A percentile compares a stretch with the other conserved stretches of the same genome.
Evolutionary conservation across 2,113 vertebrate genomes (phyloP).

Genomic region (Drymodes brunneopygia): DNA sequence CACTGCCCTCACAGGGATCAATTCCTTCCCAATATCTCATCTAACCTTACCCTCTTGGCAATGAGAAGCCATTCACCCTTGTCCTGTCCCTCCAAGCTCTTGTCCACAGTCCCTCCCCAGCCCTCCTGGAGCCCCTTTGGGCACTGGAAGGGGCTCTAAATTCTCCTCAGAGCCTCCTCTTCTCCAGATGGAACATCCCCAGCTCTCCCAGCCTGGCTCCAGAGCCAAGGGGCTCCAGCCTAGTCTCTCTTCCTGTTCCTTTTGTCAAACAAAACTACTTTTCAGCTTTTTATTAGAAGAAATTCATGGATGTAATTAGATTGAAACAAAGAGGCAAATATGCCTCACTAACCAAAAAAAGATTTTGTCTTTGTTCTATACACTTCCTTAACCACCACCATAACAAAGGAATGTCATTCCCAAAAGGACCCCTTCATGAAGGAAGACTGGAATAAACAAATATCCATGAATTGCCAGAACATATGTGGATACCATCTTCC

Average conservation of each 20-base stretch:
- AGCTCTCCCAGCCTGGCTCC: neutral
- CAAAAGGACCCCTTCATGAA: neutral
- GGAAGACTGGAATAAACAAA: neutral
- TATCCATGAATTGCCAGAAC: neutral
- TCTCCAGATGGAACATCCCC: neutral
- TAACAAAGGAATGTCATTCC: neutral
- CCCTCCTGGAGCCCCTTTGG: neutral
- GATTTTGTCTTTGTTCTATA: neutral
- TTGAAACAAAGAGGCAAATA: neutral
- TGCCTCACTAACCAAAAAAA: neutral
- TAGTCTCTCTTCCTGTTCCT: neutral
- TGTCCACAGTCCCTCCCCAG: neutral
- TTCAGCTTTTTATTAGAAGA: neutral
- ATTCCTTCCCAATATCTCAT: neutral
- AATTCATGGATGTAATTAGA: neutral
- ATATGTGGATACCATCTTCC: neutral
- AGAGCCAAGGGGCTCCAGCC: neutral
- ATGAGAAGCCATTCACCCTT: neutral
- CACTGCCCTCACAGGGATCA: fast-evolving
- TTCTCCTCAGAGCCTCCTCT: neutral
- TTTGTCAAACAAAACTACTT: neutral
- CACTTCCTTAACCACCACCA: neutral
- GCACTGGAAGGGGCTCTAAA: neutral
- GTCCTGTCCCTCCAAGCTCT: neutral
- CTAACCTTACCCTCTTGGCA: neutral